Conservation (phyloP, 64 coral and sea anemone genomes). For the Acropora tenuis region DNA sequence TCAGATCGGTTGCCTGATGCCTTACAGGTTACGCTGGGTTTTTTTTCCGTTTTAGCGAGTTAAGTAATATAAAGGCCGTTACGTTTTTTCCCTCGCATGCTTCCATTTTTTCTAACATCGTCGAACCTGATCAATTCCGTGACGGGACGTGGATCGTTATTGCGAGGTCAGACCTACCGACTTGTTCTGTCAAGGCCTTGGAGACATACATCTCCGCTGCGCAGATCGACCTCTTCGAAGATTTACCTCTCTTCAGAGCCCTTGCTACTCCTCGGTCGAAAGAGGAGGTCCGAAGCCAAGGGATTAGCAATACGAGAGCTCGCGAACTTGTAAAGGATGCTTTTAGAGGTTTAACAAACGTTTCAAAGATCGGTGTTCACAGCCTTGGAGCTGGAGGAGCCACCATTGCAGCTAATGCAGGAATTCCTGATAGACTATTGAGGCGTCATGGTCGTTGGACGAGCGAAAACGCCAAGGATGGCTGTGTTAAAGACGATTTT, state of each 20-base stretch:
- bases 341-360: constrained; percentile 32
- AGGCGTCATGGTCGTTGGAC: not conserved
- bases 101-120: constrained; percentile 64
- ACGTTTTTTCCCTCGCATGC: constrained; percentile 25
- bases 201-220: constrained; percentile 32
- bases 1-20: constrained; percentile 29
- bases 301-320: constrained; percentile 55
- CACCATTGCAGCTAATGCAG: constrained; percentile 49
- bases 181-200: constrained; percentile 64
- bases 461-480: too few relatives aligned
- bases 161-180: constrained; percentile 28
- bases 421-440: constrained; percentile 48
- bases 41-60: constrained; percentile 53
- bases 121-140: constrained; percentile 60
- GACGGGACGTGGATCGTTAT: constrained; percentile 45
- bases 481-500: constrained; percentile 1
- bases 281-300: constrained; percentile 25
- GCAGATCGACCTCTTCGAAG: constrained; percentile 7
- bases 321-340: constrained; percentile 64
- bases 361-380: constrained; percentile 51
- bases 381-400: constrained; percentile 63
- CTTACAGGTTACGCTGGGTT: constrained; percentile 54
- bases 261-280: constrained; percentile 26
- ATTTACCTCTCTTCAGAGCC: constrained; percentile 39
- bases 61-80: constrained; percentile 40